phyloP scores from a whole-genome alignment of 2,113 vertebrate species.

The Saguinus imperator region DNA sequence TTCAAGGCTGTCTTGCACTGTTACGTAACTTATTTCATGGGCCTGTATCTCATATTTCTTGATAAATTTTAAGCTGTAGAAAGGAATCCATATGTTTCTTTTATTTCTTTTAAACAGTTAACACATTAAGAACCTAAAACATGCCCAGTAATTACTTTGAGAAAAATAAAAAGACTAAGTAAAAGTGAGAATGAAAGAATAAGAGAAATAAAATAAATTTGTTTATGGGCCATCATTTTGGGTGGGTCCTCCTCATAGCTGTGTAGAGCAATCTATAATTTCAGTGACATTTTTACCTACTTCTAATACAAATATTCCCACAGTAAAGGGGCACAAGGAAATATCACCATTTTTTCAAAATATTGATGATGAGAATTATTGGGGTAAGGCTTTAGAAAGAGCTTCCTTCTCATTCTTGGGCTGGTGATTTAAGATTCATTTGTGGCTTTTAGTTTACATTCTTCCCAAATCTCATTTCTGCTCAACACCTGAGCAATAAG shows the following conservation, averaged over 20 bases:
- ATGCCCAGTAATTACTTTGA: background rate
- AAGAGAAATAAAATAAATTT: background rate
- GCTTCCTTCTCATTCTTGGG: background rate
- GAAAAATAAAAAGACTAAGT: background rate
- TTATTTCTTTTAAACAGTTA: conserved; percentile 12
- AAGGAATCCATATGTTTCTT: background rate
- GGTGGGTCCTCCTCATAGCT: background rate
- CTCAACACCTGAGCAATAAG: background rate
- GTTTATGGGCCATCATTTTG: background rate
- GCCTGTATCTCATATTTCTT: background rate
- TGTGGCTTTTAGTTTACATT: background rate
- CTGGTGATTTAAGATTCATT: background rate
- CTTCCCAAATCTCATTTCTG: background rate
- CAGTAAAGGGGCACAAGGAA: background rate
- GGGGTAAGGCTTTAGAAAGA: background rate
- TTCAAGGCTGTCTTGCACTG: background rate
- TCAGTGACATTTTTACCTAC: background rate
- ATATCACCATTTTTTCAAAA: background rate
- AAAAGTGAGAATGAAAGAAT: background rate
- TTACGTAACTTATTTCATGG: background rate
- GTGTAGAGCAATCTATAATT: background rate
- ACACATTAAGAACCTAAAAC: background rate
- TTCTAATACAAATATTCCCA: background rate
- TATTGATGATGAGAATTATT: background rate
- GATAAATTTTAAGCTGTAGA: background rate